Conservation (phyloP, 1,140 invertebrate genomes). For the Drosophila pachea region DNA sequence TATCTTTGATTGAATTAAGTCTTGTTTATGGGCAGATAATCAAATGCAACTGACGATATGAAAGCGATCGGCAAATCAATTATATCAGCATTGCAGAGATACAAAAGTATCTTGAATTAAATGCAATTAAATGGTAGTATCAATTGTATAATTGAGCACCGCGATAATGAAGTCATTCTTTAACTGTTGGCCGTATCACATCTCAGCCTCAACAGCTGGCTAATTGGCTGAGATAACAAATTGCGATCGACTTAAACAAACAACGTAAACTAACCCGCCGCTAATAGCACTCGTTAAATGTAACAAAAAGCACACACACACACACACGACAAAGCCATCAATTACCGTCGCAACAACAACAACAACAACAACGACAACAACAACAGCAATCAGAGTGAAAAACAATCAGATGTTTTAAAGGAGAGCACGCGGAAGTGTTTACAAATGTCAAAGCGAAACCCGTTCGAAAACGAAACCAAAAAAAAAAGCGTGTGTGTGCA, state of each 20-base stretch:
- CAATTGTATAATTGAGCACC: too few species aligned
- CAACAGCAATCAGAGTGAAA: slow-evolving; percentile 8
- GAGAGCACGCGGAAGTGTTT: slow-evolving; percentile 69
- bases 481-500: slow-evolving; percentile 2
- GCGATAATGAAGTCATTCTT: slow-evolving; percentile 3
- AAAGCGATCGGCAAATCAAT: too few species aligned
- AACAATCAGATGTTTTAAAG: slow-evolving; percentile 32
- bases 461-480: slow-evolving; percentile 6
- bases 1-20: neutral
- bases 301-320: slow-evolving; percentile 39
- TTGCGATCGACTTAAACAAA: neutral
- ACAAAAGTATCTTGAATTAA: neutral
- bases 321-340: too few species aligned
- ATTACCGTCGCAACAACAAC: slow-evolving; percentile 22
- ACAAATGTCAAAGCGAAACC: slow-evolving; percentile 65
- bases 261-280: slow-evolving; percentile 48
- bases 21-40: too few species aligned
- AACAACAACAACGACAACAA: slow-evolving; percentile 38
- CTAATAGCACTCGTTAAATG: slow-evolving; percentile 72
- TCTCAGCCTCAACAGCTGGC: slow-evolving; percentile 19
- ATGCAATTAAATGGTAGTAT: too few species aligned
- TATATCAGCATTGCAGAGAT: neutral
- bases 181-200: neutral
- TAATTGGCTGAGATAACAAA: slow-evolving; percentile 30
- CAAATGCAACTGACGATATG: too few species aligned